Base-by-base conservation (phyloP, 1,140 invertebrate genomes). In the Patella vulgata region DNA sequence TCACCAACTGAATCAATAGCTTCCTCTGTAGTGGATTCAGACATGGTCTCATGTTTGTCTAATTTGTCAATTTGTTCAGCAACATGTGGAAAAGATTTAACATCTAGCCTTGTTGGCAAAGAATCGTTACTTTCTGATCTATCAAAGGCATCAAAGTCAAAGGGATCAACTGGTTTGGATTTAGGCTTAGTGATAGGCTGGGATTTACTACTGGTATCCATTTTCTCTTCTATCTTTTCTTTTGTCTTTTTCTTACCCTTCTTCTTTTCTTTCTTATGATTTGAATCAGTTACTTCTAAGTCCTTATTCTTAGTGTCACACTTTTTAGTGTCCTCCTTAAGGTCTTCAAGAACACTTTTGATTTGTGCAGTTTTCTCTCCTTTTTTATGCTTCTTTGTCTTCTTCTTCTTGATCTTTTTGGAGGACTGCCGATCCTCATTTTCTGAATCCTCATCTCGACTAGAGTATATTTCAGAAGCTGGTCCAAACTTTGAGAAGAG, bases 161-260 rank as follows among this genome's bases (percentile, higher is more conserved):
- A 36, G 5, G 33, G 33, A 36, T 36, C 33, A 8, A 36, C 5
- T 5, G 33, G 5, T 36, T 36, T 36, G 33, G 5, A 8, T 36
- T 36, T 36, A 36, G 33, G 14, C n/a, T 36, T 5, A 36, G 14
- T 36, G 14, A 36, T n/a, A n/a, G n/a, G n/a, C n/a, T n/a, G n/a
- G n/a, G n/a, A n/a, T n/a, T n/a, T n/a, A n/a, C n/a, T n/a, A n/a
- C n/a, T n/a, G n/a, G 33, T 5, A 36, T 36, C 33, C 5, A 14
- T 5, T 14, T 36, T 53, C 28, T 23, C 46, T 3, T 47, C 43
- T 30, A 27, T 25, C 33, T 59, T 39, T 39, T 59, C 21, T 43
- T 55, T 66, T 14, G 36, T 6, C n/a, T 46, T 36, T 28, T 60
- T 66, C 28, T 66, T 59, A 25, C 59, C 51, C 28, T 66, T 66